phyloP scores from a whole-genome alignment of 1,140 invertebrate genomes.

The Rhyzopertha dominica region DNA sequence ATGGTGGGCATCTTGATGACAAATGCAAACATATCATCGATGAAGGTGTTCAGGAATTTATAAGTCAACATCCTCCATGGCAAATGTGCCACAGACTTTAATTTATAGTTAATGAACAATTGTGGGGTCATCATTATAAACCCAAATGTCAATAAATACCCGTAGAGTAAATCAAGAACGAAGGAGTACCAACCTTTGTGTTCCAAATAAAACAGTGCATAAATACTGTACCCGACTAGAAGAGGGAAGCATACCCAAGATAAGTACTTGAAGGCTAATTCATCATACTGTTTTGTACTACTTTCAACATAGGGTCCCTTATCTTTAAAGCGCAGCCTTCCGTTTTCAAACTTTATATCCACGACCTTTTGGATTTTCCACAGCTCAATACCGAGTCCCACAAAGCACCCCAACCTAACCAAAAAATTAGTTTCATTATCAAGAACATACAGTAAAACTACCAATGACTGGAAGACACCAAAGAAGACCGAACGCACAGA shows the following conservation, averaged over 20 bases:
- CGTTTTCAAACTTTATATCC: slow-evolving; percentile 75
- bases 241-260: slow-evolving; percentile 95
- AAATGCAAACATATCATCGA: slow-evolving; percentile 99
- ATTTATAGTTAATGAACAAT: slow-evolving; percentile 98
- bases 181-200: slow-evolving; percentile 94
- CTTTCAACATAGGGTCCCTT: slow-evolving; percentile 97
- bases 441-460: slow-evolving; percentile 93
- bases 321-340: slow-evolving; percentile 76
- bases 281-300: slow-evolving; percentile 91
- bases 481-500: slow-evolving; percentile 99
- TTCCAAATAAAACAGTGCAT: slow-evolving; percentile 95
- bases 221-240: slow-evolving; percentile 86
- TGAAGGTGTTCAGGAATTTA: slow-evolving; percentile 99
- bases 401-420: slow-evolving; percentile 84
- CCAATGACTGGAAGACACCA: slow-evolving; percentile 93
- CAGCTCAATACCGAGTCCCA: slow-evolving; percentile 95
- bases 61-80: slow-evolving; percentile 99
- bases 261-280: slow-evolving; percentile 93
- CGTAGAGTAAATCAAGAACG: slow-evolving; percentile 91
- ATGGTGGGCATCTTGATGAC: slow-evolving; percentile 99
- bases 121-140: slow-evolving; percentile 99
- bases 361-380: slow-evolving; percentile 99
- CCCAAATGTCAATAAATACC: slow-evolving; percentile 96
- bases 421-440: slow-evolving; percentile 99
- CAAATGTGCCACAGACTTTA: slow-evolving; percentile 97